These are phyloP conservation scores for Protomyctophum bolini DNA, from an alignment of 2,113 vertebrate genomes.

Conservation along the genomic window DNA sequence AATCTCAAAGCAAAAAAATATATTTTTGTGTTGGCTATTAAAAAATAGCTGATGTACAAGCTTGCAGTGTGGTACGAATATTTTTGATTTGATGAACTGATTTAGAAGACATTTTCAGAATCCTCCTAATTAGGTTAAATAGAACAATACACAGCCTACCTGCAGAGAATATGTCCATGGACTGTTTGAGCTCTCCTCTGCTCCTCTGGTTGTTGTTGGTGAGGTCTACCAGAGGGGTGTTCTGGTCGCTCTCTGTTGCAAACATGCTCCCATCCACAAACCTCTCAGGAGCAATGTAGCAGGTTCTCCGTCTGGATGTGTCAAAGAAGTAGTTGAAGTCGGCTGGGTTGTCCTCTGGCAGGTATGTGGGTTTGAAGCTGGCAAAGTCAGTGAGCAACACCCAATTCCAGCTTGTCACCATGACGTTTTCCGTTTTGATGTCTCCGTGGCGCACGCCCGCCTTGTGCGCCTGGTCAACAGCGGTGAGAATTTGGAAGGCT, in stretches of 20 bases:
- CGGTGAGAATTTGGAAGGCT: constrained; percentile 94
- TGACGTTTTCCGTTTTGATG: constrained; percentile 98
- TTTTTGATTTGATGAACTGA: background rate
- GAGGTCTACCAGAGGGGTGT: constrained; percentile 93
- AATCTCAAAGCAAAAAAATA: background rate
- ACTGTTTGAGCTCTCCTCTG: constrained; percentile 89
- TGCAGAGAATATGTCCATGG: constrained; percentile 99
- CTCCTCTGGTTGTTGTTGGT: constrained; percentile 92
- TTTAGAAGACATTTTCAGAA: too few species aligned
- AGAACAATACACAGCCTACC: constrained; percentile 69
- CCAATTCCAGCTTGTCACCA: constrained; percentile 99
- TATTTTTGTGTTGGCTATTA: background rate
- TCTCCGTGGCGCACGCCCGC: constrained; percentile 96
- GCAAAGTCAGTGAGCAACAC: constrained; percentile 96
- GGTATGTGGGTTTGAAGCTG: constrained; percentile 96
- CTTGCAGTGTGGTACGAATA: background rate
- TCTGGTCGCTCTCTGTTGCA: constrained; percentile 90
- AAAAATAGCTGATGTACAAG: background rate
- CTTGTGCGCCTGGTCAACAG: constrained; percentile 93
- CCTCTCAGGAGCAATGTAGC: constrained; percentile 94
- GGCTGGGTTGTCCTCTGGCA: constrained; percentile 97
- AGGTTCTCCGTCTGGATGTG: constrained; percentile 91
- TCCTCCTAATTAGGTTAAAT: background rate
- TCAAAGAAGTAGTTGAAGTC: constrained; percentile 99
- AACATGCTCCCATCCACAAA: constrained; percentile 97